Percentiles rank a stretch among this genome's conserved stretches.
These are phyloP conservation scores for Callimorpha dominula DNA, from an alignment of 2,888 invertebrate species.

Conservation along the genomic window DNA sequence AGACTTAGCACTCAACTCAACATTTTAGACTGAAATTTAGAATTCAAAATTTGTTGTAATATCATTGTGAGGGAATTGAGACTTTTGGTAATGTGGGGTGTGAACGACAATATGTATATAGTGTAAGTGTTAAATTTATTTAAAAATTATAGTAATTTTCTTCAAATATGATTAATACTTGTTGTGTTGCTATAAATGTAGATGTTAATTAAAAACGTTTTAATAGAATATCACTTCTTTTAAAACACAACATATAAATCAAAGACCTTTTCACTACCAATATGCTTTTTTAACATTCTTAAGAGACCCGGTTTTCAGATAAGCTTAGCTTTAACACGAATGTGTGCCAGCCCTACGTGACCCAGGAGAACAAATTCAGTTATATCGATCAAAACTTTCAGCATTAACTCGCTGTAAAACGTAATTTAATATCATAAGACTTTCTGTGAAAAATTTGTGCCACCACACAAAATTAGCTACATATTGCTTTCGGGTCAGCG, in stretches of 20 bases:
- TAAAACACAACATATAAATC: neutral
- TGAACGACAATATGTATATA: neutral
- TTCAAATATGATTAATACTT: neutral
- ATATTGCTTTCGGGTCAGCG: conserved; percentile 31
- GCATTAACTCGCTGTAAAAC: conserved; percentile 17
- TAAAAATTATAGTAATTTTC: too few relatives aligned
- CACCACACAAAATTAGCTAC: conserved; percentile 31
- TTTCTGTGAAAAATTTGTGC: conserved; percentile 16
- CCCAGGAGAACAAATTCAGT: conserved; percentile 17
- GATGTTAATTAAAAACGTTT: too few relatives aligned
- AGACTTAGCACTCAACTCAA: conserved; percentile 10
- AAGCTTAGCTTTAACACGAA: neutral
- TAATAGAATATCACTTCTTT: too few relatives aligned
- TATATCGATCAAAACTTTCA: conserved; percentile 35
- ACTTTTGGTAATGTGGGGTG: neutral
- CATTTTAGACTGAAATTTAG: neutral
- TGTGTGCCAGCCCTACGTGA: conserved; percentile 26
- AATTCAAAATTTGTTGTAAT: neutral
- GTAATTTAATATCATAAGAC: conserved; percentile 11
- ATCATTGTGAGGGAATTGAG: neutral
- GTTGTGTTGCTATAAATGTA: neutral
- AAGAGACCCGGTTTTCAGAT: too few relatives aligned
- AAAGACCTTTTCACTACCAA: neutral
- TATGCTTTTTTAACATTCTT: neutral
- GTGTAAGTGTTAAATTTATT: neutral